Conservation (phyloP, 2,113 vertebrate genomes). For the Dromiciops gliroides region DNA sequence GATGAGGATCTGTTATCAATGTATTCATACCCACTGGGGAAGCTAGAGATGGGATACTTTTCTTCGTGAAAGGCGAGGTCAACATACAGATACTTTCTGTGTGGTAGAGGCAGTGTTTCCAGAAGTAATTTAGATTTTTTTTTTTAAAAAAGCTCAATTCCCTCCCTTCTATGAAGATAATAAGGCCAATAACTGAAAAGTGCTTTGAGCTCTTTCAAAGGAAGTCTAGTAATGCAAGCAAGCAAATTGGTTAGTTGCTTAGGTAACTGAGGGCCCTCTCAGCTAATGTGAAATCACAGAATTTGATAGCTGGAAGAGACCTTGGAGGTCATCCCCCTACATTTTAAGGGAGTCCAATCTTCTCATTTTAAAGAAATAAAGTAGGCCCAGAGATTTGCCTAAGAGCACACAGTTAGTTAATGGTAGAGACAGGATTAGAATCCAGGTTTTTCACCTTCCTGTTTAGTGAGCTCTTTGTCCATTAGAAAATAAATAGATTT, state of each 20-base stretch:
- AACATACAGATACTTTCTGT: background rate
- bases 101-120: background rate
- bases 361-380: background rate
- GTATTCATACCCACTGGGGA: background rate
- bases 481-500: too few relatives aligned
- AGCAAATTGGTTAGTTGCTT: background rate
- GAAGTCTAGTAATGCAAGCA: background rate
- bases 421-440: background rate
- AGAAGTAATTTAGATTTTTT: background rate
- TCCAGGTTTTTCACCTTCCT: background rate
- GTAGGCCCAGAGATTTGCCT: background rate
- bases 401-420: background rate
- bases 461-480: background rate
- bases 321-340: background rate
- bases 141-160: background rate
- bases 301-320: background rate
- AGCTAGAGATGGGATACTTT: background rate
- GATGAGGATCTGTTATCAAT: background rate
- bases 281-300: background rate
- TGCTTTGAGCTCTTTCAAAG: background rate
- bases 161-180: background rate
- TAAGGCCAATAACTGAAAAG: background rate
- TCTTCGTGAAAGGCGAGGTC: background rate
- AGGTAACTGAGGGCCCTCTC: background rate
- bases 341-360: background rate